Evolutionary conservation across 1,140 invertebrate species (phyloP).

Genomic region (Bradysia coprophila): DNA sequence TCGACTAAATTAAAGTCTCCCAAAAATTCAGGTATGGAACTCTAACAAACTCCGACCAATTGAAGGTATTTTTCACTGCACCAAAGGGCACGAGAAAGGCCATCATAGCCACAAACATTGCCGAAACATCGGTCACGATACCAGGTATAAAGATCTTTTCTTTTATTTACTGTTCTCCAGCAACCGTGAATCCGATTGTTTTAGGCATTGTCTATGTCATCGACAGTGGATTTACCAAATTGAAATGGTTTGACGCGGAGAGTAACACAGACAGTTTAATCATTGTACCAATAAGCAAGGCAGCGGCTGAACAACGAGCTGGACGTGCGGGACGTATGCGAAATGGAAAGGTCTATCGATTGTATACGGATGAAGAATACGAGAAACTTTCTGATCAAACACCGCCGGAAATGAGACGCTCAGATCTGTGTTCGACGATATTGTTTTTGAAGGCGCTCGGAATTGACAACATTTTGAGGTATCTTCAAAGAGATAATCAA

Average conservation of each 20-base stretch:
- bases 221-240: conserved; percentile 94
- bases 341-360: conserved; percentile 64
- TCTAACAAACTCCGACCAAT: conserved; percentile 61
- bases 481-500: conserved; percentile 24
- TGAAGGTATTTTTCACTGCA: conserved; percentile 72
- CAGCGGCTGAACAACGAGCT: conserved; percentile 79
- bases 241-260: conserved; percentile 73
- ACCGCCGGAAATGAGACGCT: conserved; percentile 85
- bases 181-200: too few species aligned
- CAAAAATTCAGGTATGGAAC: too few species aligned
- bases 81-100: conserved; percentile 69
- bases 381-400: conserved; percentile 45
- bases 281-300: conserved; percentile 68
- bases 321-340: conserved; percentile 76
- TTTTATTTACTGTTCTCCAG: conserved; percentile 55
- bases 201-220: conserved; percentile 85
- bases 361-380: conserved; percentile 65
- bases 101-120: conserved; percentile 91
- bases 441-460: conserved; percentile 90
- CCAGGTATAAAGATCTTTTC: too few species aligned
- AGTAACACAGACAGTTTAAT: conserved; percentile 73
- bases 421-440: conserved; percentile 67
- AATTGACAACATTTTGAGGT: conserved; percentile 72
- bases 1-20: too few species aligned
- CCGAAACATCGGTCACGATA: conserved; percentile 82